Evolutionary conservation across 1,140 invertebrate species (phyloP), one percentile per base, ranked within the genome.

Genomic region (Drosophila quadrilineata): DNA sequence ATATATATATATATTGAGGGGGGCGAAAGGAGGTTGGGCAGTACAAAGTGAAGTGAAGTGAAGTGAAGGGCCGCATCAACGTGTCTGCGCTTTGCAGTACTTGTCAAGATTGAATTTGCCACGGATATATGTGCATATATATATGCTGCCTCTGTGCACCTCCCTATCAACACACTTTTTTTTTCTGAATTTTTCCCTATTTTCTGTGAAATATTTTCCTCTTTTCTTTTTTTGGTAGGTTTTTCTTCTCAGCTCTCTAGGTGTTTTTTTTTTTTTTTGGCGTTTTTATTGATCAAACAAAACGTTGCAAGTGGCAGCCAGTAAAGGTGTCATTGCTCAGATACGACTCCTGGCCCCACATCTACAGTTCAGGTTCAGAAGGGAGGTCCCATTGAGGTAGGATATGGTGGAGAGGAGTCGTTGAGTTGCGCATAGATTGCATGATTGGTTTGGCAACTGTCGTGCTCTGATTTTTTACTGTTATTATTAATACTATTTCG

Each of bases 281-380:
- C 79, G 46, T 73, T 80, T 86, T 86, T 88, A 87, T 88, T 88
- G 84, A 87, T 88, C 85, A 88, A 88, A 88, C 85, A 88, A 87
- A 88, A 71, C 59, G 71, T 85, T 56, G 75, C 75, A 86, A 86
- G 80, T 86, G 80, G 71, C 71, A 75, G 74, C 75, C 71, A 86
- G 80, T 75, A 71, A 80, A 86, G 80, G 80, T 86, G 80, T 86
- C 80, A 86, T 75, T 86, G 77, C 79, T 84, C 71, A 77, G 59
- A 31, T 14, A 21, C 46, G 16, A 24, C 26, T 22, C 14, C n/a
- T 21, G 16, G 6, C 16, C 6, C 28, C 19, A 12, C 17, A 3
- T 41, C 26, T 38, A 26, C 2, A 38, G 12, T n/a, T n/a, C n/a
- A n/a, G n/a, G n/a, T n/a, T n/a, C n/a, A 4, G 12, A 8, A 33